phyloP scores from a whole-genome alignment of 2,888 invertebrate genomes.

The Atethmia centrago region DNA sequence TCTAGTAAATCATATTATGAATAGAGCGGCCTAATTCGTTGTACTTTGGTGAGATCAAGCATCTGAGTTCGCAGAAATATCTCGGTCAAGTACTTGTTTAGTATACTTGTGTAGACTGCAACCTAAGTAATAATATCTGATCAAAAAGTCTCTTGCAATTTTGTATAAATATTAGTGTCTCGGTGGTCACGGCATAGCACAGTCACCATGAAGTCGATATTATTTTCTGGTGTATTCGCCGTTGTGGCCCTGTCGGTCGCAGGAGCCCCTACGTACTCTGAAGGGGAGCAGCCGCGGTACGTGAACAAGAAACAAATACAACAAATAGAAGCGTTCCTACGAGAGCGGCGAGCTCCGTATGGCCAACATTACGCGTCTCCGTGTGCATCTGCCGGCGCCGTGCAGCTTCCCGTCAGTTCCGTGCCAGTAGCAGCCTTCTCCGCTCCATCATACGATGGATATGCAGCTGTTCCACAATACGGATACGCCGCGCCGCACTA shows the following conservation, averaged over 20 bases:
- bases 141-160: constrained; percentile 70
- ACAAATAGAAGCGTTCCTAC: constrained; percentile 64
- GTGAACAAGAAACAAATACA: constrained; percentile 56
- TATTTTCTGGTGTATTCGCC: constrained; percentile 70
- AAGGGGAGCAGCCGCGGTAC: constrained; percentile 58
- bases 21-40: constrained; percentile 29
- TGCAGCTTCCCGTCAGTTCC: constrained; percentile 61
- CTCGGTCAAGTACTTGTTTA: constrained; percentile 74
- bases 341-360: constrained; percentile 74
- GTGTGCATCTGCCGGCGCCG: constrained; percentile 75
- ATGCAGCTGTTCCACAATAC: constrained; percentile 62
- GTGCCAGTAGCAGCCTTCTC: constrained; percentile 64
- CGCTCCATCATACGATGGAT: constrained; percentile 60
- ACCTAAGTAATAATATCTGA: constrained; percentile 70
- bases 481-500: constrained; percentile 74
- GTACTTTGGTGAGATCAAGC: constrained; percentile 49
- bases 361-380: constrained; percentile 71
- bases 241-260: constrained; percentile 63
- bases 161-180: constrained; percentile 81
- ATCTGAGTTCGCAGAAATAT: constrained; percentile 73
- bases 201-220: constrained; percentile 77
- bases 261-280: constrained; percentile 70
- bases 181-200: constrained; percentile 68
- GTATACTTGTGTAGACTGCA: constrained; percentile 71
- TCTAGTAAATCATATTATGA: not conserved